Evolutionary conservation across 2,113 vertebrate genomes (phyloP).

Genomic region (Stercorarius parasiticus): DNA sequence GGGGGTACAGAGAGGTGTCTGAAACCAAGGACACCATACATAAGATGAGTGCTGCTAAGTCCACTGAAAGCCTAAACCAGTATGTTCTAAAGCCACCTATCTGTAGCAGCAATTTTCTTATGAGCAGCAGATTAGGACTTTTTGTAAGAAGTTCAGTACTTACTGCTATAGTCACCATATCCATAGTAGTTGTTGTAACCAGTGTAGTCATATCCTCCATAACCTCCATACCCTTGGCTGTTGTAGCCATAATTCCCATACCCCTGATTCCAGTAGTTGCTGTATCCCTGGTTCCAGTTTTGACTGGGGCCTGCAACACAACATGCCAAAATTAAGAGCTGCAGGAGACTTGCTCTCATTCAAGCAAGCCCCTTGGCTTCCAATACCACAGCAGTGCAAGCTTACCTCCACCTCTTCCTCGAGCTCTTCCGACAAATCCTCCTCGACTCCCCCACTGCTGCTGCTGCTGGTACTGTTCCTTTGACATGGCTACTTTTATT

Average conservation of each 20-base stretch:
- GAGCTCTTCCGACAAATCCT: constrained; percentile 86
- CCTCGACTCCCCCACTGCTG: constrained; percentile 96
- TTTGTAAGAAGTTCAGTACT: constrained; percentile 72
- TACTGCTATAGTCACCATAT: constrained; percentile 98
- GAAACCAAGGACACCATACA: neutral
- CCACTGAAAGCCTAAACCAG: neutral
- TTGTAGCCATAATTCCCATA: constrained; percentile 97
- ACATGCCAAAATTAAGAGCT: constrained; percentile 60
- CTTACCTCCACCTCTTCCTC: constrained; percentile 89
- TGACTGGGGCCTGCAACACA: constrained; percentile 88
- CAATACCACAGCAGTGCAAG: neutral
- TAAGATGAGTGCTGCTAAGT: neutral
- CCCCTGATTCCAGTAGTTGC: constrained; percentile 97
- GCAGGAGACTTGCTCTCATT: neutral
- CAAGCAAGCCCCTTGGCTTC: fast-evolving
- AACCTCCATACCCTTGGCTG: constrained; percentile 96
- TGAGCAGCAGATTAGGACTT: constrained; percentile 49
- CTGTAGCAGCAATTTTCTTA: constrained; percentile 15
- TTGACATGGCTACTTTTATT: constrained; percentile 98
- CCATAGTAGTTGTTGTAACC: constrained; percentile 99
- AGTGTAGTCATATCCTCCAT: constrained; percentile 96
- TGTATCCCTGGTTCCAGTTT: constrained; percentile 97
- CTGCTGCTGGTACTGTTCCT: constrained; percentile 97
- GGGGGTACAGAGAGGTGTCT: neutral
- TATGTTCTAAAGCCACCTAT: neutral